Base-by-base conservation (phyloP, 1,140 invertebrate genomes). In the Adoxophyes honmai region DNA sequence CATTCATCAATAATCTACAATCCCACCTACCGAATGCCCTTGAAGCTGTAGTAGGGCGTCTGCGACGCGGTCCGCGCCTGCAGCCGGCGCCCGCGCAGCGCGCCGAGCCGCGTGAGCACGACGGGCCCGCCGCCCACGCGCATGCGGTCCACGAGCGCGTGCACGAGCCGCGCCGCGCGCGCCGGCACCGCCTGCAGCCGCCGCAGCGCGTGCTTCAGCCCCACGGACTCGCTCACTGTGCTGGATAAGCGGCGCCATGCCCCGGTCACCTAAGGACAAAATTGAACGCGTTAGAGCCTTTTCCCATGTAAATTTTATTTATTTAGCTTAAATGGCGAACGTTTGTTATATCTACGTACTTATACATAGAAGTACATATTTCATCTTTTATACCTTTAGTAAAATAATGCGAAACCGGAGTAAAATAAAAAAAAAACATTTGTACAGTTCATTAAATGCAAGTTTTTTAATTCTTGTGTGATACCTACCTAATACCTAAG, bases 1-100 rank as follows among this genome's bases (percentile, higher is more conserved):
- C 52, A 89, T 86, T n/a, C n/a, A 0, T 86, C 86, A 62, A 82
- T n/a, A n/a, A n/a, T n/a, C n/a, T n/a, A n/a, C n/a, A n/a, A n/a
- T n/a, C n/a, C n/a, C n/a, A 78, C 73, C 70, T 83, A 91, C 72
- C 91, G 89, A 44, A 92, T 90, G 1, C 91, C 91, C 69, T 91
- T 83, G 63, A 89, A 89, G 37, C 84, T 86, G 55, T 84, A 89
- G 55, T 86, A 89, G 6, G 81, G 75, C 1, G 76, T 79, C 5
- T 69, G 54, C 39, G 81, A 75, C 0, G 75, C 76, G 0, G 84
- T 87, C 36, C 84, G 76, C 34, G 82, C 86, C 21, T 77, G 73
- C 34, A 86, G 75, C 21, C 73, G 73, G 33, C 86, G 71, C 5
- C 86, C 87, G 11, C 86, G 60, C 33, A 91, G 69, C 35, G 88